Percentiles rank a stretch among this genome's conserved stretches.
These are phyloP conservation scores for Forbesichthys papilliferus DNA, from an alignment of 2,113 vertebrate genomes.

Conservation along the genomic window DNA sequence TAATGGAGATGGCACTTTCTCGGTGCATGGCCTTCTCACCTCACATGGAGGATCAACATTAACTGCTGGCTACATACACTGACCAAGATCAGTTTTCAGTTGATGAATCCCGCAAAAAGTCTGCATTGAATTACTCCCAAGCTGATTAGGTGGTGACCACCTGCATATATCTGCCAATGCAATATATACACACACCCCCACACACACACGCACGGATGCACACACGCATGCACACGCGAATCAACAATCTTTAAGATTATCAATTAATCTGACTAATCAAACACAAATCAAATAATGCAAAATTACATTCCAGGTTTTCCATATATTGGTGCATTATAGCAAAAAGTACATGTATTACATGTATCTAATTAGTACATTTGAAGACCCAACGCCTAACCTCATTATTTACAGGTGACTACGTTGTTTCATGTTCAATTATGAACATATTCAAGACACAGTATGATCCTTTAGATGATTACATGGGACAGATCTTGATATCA, in stretches of 20 bases:
- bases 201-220: background rate
- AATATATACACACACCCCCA: background rate
- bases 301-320: too few relatives aligned
- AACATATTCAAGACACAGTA: conserved; percentile 83
- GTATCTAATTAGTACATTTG: conserved; percentile 81
- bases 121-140: too few relatives aligned
- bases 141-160: conserved; percentile 63
- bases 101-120: too few relatives aligned
- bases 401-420: conserved; percentile 81
- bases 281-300: too few relatives aligned
- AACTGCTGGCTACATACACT: too few relatives aligned
- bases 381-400: background rate
- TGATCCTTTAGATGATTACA: conserved; percentile 79
- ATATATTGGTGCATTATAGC: background rate
- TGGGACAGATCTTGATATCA: conserved; percentile 77
- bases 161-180: conserved; percentile 82
- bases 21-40: too few relatives aligned
- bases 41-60: too few relatives aligned
- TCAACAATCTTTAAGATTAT: background rate
- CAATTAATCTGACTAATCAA: too few relatives aligned
- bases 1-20: too few relatives aligned
- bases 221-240: background rate
- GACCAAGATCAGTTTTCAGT: too few relatives aligned
- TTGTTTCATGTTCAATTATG: conserved; percentile 85
- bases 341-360: background rate